Percentiles rank a stretch among this genome's conserved stretches.
phyloP scores from a whole-genome alignment of 2,888 invertebrate genomes.

The Sphaeridia pumilis region DNA sequence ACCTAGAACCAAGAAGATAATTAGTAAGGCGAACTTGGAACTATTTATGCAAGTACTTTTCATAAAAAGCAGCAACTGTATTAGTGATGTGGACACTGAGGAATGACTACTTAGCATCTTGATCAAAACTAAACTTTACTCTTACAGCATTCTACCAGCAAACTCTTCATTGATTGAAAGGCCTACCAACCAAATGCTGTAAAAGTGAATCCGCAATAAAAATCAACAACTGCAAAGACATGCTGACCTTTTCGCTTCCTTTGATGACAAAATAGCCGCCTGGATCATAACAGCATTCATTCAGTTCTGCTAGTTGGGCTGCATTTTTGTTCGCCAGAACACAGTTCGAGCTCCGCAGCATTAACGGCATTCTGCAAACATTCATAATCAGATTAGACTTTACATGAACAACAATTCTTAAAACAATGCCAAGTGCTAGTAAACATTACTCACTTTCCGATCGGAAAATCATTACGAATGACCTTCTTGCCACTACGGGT shows the following conservation, averaged over 20 bases:
- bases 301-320: constrained; percentile 79
- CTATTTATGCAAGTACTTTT: no score
- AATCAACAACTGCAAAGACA: no score
- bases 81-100: no score
- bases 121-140: neutral
- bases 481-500: constrained; percentile 83
- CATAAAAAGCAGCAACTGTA: no score
- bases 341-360: constrained; percentile 93
- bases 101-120: constrained; percentile 1
- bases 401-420: no score
- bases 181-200: neutral
- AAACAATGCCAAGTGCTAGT: no score
- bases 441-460: constrained; percentile 70
- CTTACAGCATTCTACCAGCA: neutral
- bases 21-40: no score
- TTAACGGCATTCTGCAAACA: constrained; percentile 79
- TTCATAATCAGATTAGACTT: no score
- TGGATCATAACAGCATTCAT: constrained; percentile 98
- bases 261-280: constrained; percentile 97
- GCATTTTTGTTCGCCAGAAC: constrained; percentile 77
- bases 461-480: constrained; percentile 70
- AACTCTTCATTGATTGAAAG: neutral
- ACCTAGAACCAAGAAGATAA: no score
- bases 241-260: constrained; percentile 53
- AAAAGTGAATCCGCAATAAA: neutral